phyloP scores from a whole-genome alignment of 2,113 vertebrate genomes.

The Scomber colias region DNA sequence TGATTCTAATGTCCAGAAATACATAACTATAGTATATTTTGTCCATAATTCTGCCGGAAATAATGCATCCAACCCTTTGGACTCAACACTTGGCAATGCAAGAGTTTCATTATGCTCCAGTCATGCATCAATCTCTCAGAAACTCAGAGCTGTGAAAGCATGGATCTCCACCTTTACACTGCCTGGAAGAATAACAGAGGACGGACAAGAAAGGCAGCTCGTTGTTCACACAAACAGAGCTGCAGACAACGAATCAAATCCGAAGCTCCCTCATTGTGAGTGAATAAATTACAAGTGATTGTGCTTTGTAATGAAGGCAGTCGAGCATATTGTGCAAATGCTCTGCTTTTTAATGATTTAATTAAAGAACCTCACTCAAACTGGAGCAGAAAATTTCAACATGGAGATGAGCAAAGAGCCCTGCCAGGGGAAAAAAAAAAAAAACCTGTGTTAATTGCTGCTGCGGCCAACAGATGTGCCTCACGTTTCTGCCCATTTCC shows the following conservation, averaged over 20 bases:
- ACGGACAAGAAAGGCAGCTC: conserved; percentile 26
- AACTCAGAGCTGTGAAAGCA: conserved; percentile 51
- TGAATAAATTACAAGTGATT: conserved; percentile 79
- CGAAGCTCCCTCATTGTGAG: conserved; percentile 57
- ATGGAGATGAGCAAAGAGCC: conserved; percentile 58
- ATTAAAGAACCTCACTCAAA: conserved; percentile 81
- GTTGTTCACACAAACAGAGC: conserved; percentile 19
- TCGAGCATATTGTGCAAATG: conserved; percentile 79
- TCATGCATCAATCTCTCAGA: conserved; percentile 44
- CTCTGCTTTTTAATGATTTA: conserved; percentile 83
- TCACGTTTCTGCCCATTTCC: conserved; percentile 70
- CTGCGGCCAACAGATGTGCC: conserved; percentile 78
- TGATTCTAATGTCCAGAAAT: background rate
- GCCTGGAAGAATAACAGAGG: conserved; percentile 36
- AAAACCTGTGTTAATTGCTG: conserved; percentile 74
- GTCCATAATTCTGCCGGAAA: background rate
- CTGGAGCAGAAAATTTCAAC: conserved; percentile 78
- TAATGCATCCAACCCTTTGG: conserved; percentile 12
- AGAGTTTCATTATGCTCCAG: conserved; percentile 17
- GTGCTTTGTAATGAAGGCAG: conserved; percentile 79
- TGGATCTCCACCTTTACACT: conserved; percentile 41
- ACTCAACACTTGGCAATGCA: conserved; percentile 34
- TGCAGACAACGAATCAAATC: conserved; percentile 47
- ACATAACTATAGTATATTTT: conserved; percentile 10
- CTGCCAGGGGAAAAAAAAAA: conserved; percentile 48